These are phyloP conservation scores for Epinotia brunnichana DNA, from an alignment of 2,888 invertebrate genomes.

Conservation along the genomic window DNA sequence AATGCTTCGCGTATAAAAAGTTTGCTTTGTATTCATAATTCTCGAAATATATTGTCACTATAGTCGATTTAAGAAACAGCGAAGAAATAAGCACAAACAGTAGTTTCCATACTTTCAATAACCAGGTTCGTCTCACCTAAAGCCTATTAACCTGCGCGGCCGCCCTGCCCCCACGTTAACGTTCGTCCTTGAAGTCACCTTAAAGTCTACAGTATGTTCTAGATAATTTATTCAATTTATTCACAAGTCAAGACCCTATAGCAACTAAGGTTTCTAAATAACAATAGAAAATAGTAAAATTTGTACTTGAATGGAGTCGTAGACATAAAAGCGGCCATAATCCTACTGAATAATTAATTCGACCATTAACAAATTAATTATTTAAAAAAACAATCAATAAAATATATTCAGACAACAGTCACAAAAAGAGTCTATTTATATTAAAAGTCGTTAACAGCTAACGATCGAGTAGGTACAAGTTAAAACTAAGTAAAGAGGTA, in stretches of 20 bases:
- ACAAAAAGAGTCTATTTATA: slow-evolving; percentile 72
- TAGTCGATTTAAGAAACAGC: not conserved
- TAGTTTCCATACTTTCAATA: not conserved
- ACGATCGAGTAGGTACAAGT: slow-evolving; percentile 67
- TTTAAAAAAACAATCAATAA: slow-evolving; percentile 76
- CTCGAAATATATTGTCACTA: not conserved
- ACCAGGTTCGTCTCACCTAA: slow-evolving; percentile 5
- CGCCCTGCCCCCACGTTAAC: slow-evolving; percentile 7
- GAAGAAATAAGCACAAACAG: not conserved
- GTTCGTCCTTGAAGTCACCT: slow-evolving; percentile 29
- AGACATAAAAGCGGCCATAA: slow-evolving; percentile 68
- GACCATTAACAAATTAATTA: slow-evolving; percentile 72
- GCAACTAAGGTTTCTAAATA: slow-evolving; percentile 77
- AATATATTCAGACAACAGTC: slow-evolving; percentile 81
- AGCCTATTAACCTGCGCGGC: slow-evolving; percentile 13
- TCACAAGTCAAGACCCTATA: slow-evolving; percentile 49
- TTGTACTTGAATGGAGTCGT: slow-evolving; percentile 82
- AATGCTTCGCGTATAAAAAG: not conserved
- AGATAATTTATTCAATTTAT: slow-evolving; percentile 40
- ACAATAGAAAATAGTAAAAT: slow-evolving; percentile 82
- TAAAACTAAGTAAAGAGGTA: slow-evolving; percentile 82
- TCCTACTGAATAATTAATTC: slow-evolving; percentile 62
- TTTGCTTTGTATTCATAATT: not conserved
- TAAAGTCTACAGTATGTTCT: slow-evolving; percentile 35
- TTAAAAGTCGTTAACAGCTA: slow-evolving; percentile 73